Conservation (phyloP, 2,113 vertebrate species). For the Euleptes europaea region DNA sequence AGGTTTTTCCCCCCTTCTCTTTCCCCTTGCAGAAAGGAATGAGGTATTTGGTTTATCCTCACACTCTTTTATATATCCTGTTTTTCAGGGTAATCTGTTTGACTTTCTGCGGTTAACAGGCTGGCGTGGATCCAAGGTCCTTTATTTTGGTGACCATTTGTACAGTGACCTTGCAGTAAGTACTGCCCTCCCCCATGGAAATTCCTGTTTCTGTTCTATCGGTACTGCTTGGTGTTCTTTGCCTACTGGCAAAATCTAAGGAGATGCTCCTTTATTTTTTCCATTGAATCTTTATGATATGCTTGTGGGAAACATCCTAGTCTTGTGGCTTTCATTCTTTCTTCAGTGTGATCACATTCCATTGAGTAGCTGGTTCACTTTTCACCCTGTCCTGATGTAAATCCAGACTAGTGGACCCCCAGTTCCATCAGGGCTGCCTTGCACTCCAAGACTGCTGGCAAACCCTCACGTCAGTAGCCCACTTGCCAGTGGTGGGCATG, state of each 20-base stretch:
- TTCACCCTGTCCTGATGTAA: background rate
- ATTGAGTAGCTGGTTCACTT: background rate
- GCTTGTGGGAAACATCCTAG: background rate
- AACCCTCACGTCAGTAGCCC: background rate
- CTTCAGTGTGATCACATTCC: background rate
- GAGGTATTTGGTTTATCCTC: background rate
- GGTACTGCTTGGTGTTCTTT: background rate
- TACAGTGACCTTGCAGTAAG: conserved; percentile 96
- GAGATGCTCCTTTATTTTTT: background rate
- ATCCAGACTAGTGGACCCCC: background rate
- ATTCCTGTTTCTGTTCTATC: background rate
- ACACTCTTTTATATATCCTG: accelerated
- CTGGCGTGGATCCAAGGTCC: conserved; percentile 92
- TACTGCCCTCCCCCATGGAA: background rate
- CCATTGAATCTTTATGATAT: background rate
- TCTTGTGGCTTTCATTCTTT: background rate
- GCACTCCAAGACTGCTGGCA: background rate
- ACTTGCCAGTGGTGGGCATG: too few relatives aligned
- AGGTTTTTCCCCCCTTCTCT: background rate
- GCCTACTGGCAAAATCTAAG: background rate
- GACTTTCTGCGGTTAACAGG: conserved; percentile 92
- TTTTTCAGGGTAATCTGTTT: conserved; percentile 89
- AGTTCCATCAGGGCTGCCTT: background rate
- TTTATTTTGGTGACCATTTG: conserved; percentile 98
- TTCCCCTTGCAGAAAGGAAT: background rate